These are phyloP conservation scores for Cydia amplana DNA, from an alignment of 1,140 invertebrate genomes.

Conservation along the genomic window DNA sequence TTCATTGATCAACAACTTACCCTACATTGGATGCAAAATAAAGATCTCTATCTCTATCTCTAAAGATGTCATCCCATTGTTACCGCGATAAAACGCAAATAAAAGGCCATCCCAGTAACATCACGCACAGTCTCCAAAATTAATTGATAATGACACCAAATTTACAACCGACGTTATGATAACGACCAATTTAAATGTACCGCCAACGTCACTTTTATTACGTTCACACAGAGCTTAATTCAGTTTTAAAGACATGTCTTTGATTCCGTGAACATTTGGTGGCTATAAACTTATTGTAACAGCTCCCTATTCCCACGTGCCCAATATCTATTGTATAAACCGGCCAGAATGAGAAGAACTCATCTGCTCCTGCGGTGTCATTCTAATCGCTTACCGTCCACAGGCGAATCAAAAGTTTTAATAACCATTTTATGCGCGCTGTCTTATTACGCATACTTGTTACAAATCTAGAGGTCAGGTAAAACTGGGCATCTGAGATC, in stretches of 20 bases:
- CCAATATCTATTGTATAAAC: constrained; percentile 40
- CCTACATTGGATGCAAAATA: too few relatives aligned
- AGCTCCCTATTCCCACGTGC: constrained; percentile 45
- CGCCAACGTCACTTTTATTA: not conserved
- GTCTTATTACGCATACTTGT: not conserved
- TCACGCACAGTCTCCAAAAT: constrained; percentile 17
- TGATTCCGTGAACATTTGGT: constrained; percentile 7
- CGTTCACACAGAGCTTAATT: constrained; percentile 9
- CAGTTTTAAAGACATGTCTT: not conserved
- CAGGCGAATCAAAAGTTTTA: not conserved
- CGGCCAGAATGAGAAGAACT: constrained; percentile 40
- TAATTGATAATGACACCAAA: constrained; percentile 28
- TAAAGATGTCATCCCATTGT: too few relatives aligned
- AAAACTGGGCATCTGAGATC: too few relatives aligned
- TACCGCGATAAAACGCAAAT: not conserved
- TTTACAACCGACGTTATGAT: constrained; percentile 21
- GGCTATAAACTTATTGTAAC: constrained; percentile 38
- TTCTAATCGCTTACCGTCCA: not conserved
- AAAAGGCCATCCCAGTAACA: not conserved
- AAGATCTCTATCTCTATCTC: too few relatives aligned
- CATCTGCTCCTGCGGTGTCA: not conserved
- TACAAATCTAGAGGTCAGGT: not conserved
- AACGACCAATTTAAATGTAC: constrained; percentile 15
- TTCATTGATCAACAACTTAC: too few relatives aligned
- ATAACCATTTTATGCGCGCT: not conserved